phyloP scores from a whole-genome alignment of 2,888 invertebrate genomes.

The Hyposoter didymator region DNA sequence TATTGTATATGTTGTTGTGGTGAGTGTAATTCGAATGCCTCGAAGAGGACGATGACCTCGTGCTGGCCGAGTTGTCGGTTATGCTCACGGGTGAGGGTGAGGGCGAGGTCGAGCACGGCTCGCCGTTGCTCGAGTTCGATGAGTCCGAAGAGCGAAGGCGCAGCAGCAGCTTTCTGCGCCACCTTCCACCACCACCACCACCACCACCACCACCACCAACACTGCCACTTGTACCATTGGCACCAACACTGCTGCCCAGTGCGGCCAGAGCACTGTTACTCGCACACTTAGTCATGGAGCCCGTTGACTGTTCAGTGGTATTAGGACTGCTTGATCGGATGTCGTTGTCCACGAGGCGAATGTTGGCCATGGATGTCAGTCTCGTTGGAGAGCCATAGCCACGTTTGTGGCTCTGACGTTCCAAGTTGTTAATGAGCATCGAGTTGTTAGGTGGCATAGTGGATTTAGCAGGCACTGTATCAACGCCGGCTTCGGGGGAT shows the following conservation, averaged over 20 bases:
- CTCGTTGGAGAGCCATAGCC: conserved; percentile 28
- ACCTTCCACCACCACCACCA: conserved; percentile 83
- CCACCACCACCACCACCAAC: conserved; percentile 74
- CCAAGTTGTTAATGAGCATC: conserved; percentile 43
- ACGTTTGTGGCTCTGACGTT: conserved; percentile 9
- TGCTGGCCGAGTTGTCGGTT: conserved; percentile 70
- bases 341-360: conserved; percentile 54
- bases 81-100: conserved; percentile 76
- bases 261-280: conserved; percentile 34
- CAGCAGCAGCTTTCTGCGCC: conserved; percentile 86
- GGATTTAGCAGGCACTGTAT: conserved; percentile 50
- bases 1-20: conserved; percentile 54
- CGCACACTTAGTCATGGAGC: conserved; percentile 40
- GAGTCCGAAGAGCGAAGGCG: conserved; percentile 85
- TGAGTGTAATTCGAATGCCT: conserved; percentile 48
- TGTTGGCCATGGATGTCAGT: conserved; percentile 42
- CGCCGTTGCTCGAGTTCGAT: conserved; percentile 76
- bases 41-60: conserved; percentile 66
- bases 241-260: conserved; percentile 42
- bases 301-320: conserved; percentile 30
- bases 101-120: conserved; percentile 73
- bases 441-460: conserved; percentile 11
- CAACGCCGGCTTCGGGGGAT: conserved; percentile 32
- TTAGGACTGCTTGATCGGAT: conserved; percentile 6
- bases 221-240: conserved; percentile 33